Evolutionary conservation across 2,888 invertebrate genomes (phyloP).

Genomic region (Dryobotodes eremita): DNA sequence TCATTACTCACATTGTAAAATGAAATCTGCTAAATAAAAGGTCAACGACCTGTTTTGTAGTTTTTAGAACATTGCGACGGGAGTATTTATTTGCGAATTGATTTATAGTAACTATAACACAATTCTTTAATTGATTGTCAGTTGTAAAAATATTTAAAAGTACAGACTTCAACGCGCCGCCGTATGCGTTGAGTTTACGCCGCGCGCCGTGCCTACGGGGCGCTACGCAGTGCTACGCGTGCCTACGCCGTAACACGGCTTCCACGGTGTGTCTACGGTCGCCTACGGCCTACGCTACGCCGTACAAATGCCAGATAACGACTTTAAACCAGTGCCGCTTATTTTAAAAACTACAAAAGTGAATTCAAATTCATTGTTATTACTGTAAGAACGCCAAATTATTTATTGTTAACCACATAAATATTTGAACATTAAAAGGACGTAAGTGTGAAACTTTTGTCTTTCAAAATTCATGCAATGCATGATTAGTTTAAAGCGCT

Average conservation of each 20-base stretch:
- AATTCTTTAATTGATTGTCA: background rate
- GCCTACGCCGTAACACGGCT: constrained; percentile 6
- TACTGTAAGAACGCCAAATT: no score
- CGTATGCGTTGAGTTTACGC: background rate
- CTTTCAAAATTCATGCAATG: no score
- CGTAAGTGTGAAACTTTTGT: no score
- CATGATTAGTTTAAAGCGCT: no score
- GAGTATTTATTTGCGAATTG: background rate
- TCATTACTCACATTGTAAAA: background rate
- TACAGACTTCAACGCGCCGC: background rate
- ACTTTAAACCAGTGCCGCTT: background rate
- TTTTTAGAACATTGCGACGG: background rate
- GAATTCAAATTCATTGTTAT: no score
- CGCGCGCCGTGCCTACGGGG: background rate
- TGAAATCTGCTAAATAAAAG: background rate
- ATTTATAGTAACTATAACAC: no score
- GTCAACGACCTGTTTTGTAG: constrained; percentile 5
- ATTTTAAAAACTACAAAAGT: background rate
- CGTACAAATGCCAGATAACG: constrained; percentile 1
- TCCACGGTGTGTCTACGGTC: background rate
- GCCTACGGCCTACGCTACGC: background rate
- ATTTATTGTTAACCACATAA: no score
- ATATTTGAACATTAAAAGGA: no score
- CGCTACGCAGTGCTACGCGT: constrained; percentile 7
- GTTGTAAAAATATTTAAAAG: background rate